Evolutionary conservation across 1,140 invertebrate genomes (phyloP).

Genomic region (Ganaspis sp.): DNA sequence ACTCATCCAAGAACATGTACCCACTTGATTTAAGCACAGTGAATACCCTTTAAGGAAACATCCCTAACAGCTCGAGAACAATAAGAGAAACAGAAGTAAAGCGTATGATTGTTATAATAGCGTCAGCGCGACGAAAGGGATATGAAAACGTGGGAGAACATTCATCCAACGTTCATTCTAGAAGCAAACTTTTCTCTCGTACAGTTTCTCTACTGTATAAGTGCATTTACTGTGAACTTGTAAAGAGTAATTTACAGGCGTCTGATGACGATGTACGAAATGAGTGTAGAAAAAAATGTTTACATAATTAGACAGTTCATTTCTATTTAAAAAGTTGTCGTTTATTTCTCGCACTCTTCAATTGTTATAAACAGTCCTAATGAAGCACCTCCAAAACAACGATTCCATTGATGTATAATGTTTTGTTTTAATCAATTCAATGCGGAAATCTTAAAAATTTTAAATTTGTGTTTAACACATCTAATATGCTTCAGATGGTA

Average conservation of each 20-base stretch:
- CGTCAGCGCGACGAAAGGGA: slow-evolving; percentile 23
- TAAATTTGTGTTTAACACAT: too few species aligned
- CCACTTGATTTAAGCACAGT: not conserved
- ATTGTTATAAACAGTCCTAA: not conserved
- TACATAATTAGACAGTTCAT: not conserved
- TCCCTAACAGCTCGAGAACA: not conserved
- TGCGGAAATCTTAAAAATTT: too few species aligned
- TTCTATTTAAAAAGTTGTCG: not conserved
- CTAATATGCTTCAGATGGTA: too few species aligned
- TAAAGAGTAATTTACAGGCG: slow-evolving; percentile 50
- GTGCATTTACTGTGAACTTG: slow-evolving; percentile 49
- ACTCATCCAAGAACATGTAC: too few species aligned
- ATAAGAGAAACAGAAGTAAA: not conserved
- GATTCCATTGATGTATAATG: not conserved
- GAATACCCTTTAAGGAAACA: not conserved
- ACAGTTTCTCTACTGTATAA: slow-evolving; percentile 37
- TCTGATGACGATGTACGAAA: slow-evolving; percentile 14
- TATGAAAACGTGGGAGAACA: not conserved
- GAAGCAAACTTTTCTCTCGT: not conserved
- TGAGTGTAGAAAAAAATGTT: not conserved
- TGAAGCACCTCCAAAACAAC: not conserved
- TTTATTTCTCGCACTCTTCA: too few species aligned
- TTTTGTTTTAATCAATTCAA: too few species aligned
- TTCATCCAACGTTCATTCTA: not conserved
- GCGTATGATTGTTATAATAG: not conserved